Percentiles rank a stretch among this genome's conserved stretches.
phyloP scores from a whole-genome alignment of 1,140 invertebrate genomes.

The Thrips palmi region DNA sequence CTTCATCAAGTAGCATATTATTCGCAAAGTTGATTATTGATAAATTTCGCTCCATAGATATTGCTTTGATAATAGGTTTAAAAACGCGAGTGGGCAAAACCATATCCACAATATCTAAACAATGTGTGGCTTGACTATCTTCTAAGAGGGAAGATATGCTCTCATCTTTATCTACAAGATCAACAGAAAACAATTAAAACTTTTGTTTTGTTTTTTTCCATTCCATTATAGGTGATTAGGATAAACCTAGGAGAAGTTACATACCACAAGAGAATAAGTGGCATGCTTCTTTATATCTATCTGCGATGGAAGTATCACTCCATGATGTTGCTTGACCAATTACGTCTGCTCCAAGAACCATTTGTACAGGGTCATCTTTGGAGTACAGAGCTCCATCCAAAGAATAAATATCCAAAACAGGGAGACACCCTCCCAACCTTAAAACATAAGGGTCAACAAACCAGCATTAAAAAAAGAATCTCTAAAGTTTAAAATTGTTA shows the following conservation, averaged over 20 bases:
- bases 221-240: constrained; percentile 1
- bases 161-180: constrained; percentile 21
- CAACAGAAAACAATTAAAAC: constrained; percentile 10
- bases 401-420: constrained; percentile 39
- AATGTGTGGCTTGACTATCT: constrained; percentile 30
- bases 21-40: constrained; percentile 34
- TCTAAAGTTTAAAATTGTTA: constrained; percentile 6
- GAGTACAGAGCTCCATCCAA: constrained; percentile 42
- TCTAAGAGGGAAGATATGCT: constrained; percentile 31
- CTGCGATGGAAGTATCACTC: constrained; percentile 37
- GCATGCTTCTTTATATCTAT: constrained; percentile 43
- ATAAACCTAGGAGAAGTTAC: constrained; percentile 7
- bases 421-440: constrained; percentile 40
- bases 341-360: constrained; percentile 35
- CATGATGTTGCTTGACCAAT: constrained; percentile 37
- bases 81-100: constrained; percentile 26
- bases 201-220: constrained; percentile 14
- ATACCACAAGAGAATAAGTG: constrained; percentile 32
- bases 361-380: constrained; percentile 35
- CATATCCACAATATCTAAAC: constrained; percentile 27
- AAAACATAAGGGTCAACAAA: constrained; percentile 15
- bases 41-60: constrained; percentile 37
- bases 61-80: constrained; percentile 35
- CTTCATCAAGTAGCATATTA: constrained; percentile 35
- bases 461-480: not conserved